Evolutionary conservation across 2,113 vertebrate species (phyloP).

Genomic region (Gallinago undulata): DNA sequence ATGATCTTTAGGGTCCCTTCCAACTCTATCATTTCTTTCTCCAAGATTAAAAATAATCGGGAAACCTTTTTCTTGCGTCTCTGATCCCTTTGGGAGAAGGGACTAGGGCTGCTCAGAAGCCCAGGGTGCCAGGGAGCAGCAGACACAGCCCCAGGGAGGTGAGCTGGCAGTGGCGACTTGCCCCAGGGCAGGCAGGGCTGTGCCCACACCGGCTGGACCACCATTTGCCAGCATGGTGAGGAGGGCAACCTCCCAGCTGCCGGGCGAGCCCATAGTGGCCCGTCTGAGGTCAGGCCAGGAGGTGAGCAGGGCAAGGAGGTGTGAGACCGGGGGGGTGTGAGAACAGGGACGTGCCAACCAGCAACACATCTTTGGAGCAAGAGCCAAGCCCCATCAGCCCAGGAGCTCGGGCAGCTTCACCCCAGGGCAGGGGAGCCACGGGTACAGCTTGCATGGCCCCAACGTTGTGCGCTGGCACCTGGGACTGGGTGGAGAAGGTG

Average conservation of each 20-base stretch:
- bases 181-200: not conserved
- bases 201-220: accelerated
- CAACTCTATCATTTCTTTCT: not conserved
- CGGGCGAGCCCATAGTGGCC: accelerated
- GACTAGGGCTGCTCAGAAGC: not conserved
- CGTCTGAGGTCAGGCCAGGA: not conserved
- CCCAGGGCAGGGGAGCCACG: not conserved
- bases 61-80: not conserved
- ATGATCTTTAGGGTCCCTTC: not conserved
- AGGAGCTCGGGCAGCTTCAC: not conserved
- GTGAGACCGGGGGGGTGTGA: accelerated
- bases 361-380: not conserved
- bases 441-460: not conserved
- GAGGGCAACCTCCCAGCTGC: accelerated
- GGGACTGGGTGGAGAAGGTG: not conserved
- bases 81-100: not conserved
- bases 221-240: accelerated
- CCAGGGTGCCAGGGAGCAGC: not conserved
- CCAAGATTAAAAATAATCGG: not conserved
- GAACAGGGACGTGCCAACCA: not conserved
- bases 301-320: not conserved
- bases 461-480: accelerated
- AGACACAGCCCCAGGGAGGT: accelerated
- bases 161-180: not conserved
- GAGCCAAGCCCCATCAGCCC: not conserved